phyloP scores from a whole-genome alignment of 2,888 invertebrate genomes.

The Hypsopygia costalis region DNA sequence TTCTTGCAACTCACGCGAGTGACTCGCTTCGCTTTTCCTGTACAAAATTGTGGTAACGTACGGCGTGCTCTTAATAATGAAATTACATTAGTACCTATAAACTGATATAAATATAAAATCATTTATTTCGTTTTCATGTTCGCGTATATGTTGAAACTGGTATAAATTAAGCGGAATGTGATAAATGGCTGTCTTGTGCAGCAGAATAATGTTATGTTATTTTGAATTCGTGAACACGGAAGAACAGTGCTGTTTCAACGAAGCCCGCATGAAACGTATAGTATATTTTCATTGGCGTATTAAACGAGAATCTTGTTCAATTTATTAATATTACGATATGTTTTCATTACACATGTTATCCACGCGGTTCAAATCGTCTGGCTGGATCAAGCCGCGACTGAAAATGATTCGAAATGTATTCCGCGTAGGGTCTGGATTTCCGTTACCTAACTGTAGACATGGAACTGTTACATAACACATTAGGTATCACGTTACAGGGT shows the following conservation, averaged over 20 bases:
- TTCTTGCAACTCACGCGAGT: no score
- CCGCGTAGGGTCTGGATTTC: conserved; percentile 31
- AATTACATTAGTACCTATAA: no score
- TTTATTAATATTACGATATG: conserved; percentile 47
- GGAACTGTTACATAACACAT: conserved; percentile 60
- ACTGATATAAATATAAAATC: no score
- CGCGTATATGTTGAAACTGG: not conserved
- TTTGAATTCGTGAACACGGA: conserved; percentile 1
- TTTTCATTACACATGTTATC: conserved; percentile 44
- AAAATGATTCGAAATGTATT: conserved; percentile 32
- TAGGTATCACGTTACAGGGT: conserved; percentile 61
- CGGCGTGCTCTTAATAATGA: no score
- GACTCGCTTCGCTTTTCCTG: no score
- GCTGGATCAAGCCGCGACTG: not conserved
- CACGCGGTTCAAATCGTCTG: conserved; percentile 30
- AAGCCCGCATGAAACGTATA: not conserved
- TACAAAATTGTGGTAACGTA: no score
- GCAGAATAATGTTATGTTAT: not conserved
- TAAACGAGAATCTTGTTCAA: conserved; percentile 15
- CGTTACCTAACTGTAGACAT: conserved; percentile 36
- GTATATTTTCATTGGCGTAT: conserved; percentile 1
- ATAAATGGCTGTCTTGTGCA: not conserved
- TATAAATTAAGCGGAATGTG: not conserved
- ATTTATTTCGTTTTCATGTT: no score
- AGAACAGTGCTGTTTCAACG: not conserved